Percentiles rank a stretch among this genome's conserved stretches.
phyloP scores from a whole-genome alignment of 2,113 vertebrate species.

The Peromyscus californicus region DNA sequence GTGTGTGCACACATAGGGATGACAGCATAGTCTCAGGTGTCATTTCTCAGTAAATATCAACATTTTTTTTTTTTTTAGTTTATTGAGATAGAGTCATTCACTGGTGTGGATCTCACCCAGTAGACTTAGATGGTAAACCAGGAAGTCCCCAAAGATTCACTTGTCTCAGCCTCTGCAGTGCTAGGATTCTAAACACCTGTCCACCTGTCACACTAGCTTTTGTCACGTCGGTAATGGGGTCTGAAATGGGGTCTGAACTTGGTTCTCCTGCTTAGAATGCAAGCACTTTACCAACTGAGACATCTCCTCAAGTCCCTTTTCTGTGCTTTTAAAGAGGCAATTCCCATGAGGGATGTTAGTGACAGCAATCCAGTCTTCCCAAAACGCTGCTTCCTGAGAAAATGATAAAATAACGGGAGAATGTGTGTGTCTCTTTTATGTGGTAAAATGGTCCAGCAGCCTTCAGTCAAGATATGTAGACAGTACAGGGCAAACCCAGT shows the following conservation, averaged over 20 bases:
- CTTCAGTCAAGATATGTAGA: background rate
- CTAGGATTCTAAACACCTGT: background rate
- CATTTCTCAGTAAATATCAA: background rate
- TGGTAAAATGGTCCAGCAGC: background rate
- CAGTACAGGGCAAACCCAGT: background rate
- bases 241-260: background rate
- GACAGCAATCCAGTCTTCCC: slow-evolving; percentile 62
- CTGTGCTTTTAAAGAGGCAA: slow-evolving; percentile 76
- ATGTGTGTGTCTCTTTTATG: slow-evolving; percentile 50
- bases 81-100: background rate
- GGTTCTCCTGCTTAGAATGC: background rate
- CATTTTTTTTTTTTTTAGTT: background rate
- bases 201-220: background rate
- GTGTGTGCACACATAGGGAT: background rate
- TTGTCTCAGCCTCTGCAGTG: background rate
- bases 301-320: too few relatives aligned
- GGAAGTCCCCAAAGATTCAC: background rate
- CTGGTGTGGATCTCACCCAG: too few relatives aligned
- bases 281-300: background rate
- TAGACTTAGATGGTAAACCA: background rate
- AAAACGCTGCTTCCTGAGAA: slow-evolving; percentile 72
- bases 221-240: background rate
- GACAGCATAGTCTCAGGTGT: background rate
- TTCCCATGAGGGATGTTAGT: slow-evolving; percentile 76
- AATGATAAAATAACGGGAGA: slow-evolving; percentile 68